A percentile compares a stretch with the other conserved stretches of the same genome.
Conservation (phyloP, 2,888 invertebrate genomes). For the Panzeria rudis region DNA sequence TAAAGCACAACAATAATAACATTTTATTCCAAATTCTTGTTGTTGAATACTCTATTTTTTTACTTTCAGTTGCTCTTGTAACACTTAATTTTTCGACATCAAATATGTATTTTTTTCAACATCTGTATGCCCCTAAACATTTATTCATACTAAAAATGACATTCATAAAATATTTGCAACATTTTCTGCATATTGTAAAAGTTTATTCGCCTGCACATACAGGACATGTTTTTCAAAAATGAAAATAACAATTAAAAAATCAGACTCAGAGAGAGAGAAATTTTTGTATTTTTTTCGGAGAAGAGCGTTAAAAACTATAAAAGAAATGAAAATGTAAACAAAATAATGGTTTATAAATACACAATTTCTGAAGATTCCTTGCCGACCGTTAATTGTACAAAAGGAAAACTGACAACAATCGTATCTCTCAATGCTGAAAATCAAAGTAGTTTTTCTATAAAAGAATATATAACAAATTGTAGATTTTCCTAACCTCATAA, state of each 20-base stretch:
- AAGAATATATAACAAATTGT: slow-evolving; percentile 35
- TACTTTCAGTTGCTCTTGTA: slow-evolving; percentile 36
- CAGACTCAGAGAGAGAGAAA: slow-evolving; percentile 38
- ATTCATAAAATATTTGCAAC: slow-evolving; percentile 54
- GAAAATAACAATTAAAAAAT: slow-evolving; percentile 19
- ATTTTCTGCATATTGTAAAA: slow-evolving; percentile 54
- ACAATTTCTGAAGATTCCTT: slow-evolving; percentile 7
- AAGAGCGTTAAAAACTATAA: slow-evolving; percentile 7
- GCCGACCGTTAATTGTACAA: neutral
- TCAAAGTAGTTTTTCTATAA: neutral
- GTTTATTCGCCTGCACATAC: slow-evolving; percentile 31
- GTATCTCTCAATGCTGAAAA: neutral
- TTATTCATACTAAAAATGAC: slow-evolving; percentile 57
- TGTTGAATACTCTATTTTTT: slow-evolving; percentile 37
- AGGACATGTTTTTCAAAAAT: slow-evolving; percentile 24
- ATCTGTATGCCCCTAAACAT: slow-evolving; percentile 65
- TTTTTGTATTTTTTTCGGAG: neutral
- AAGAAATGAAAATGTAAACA: slow-evolving; percentile 18
- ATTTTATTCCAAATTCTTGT: slow-evolving; percentile 20
- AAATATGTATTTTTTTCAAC: slow-evolving; percentile 44
- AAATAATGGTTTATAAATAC: slow-evolving; percentile 9
- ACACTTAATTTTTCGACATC: slow-evolving; percentile 40
- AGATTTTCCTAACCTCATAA: slow-evolving; percentile 56
- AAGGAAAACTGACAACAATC: neutral
- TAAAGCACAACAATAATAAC: slow-evolving; percentile 19